Conservation (phyloP, 2,888 invertebrate species). For the Hypena proboscidalis region DNA sequence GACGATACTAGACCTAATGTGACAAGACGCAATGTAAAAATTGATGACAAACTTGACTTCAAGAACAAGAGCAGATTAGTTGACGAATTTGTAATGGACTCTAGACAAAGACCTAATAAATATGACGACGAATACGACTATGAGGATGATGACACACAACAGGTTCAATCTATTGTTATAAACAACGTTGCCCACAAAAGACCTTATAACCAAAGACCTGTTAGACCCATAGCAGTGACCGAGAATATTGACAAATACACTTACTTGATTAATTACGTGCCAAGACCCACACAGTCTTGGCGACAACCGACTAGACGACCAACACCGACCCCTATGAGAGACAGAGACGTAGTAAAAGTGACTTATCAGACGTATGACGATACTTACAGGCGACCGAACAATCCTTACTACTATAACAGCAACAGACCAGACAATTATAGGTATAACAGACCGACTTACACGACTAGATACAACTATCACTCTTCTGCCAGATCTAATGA, state of each 20-base stretch:
- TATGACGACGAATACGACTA: conserved; percentile 65
- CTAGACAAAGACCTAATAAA: conserved; percentile 58
- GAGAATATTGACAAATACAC: conserved; percentile 80
- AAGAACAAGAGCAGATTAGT: conserved; percentile 75
- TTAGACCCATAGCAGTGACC: conserved; percentile 78
- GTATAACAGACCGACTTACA: conserved; percentile 57
- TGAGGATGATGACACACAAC: conserved; percentile 65
- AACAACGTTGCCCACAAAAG: conserved; percentile 71
- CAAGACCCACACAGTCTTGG: conserved; percentile 78
- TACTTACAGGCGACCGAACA: conserved; percentile 74
- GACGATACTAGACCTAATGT: conserved; percentile 42
- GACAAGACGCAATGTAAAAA: conserved; percentile 53
- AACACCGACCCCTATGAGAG: conserved; percentile 43
- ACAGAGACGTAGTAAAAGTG: conserved; percentile 77
- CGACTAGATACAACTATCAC: conserved; percentile 54
- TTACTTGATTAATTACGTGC: conserved; percentile 82
- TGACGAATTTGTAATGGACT: conserved; percentile 57
- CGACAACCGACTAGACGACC: conserved; percentile 70
- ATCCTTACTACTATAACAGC: conserved; percentile 70
- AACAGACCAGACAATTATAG: conserved; percentile 63
- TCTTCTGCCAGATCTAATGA: conserved; percentile 77
- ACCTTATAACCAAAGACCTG: conserved; percentile 69
- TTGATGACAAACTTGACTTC: conserved; percentile 87
- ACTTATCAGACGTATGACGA: conserved; percentile 80
- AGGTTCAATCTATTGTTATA: conserved; percentile 74